These are phyloP conservation scores for Trachelipus rathkii DNA, from an alignment of 1,140 invertebrate species.

Conservation along the genomic window DNA sequence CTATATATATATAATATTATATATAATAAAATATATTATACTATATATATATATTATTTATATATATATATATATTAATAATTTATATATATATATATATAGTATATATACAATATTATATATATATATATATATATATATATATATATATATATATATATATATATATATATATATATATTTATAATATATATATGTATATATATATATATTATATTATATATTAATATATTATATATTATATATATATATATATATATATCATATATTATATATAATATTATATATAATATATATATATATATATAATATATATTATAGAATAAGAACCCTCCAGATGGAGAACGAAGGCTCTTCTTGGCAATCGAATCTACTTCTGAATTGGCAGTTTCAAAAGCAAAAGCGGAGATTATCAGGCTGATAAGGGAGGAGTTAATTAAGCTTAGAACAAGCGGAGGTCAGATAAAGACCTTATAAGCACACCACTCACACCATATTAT, in stretches of 20 bases:
- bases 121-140: constrained; percentile 16
- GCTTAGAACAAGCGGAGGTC: constrained; percentile 78
- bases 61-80: no score
- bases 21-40: no score
- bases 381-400: constrained; percentile 93
- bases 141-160: background rate
- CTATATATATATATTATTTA: no score
- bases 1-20: no score
- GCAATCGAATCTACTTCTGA: constrained; percentile 99
- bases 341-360: constrained; percentile 93
- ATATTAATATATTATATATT: constrained; percentile 20
- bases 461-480: constrained; percentile 76
- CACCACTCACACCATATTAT: no score
- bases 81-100: constrained; percentile 26
- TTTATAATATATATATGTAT: no score
- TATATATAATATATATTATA: constrained; percentile 7
- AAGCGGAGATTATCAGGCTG: constrained; percentile 93
- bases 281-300: background rate
- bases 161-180: no score
- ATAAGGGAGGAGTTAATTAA: constrained; percentile 97
- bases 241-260: constrained; percentile 25
- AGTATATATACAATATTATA: constrained; percentile 20
- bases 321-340: constrained; percentile 80
- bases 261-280: constrained; percentile 17
- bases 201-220: no score